Base-by-base conservation (phyloP, 1,140 invertebrate genomes). In the Hypothenemus hampei region DNA sequence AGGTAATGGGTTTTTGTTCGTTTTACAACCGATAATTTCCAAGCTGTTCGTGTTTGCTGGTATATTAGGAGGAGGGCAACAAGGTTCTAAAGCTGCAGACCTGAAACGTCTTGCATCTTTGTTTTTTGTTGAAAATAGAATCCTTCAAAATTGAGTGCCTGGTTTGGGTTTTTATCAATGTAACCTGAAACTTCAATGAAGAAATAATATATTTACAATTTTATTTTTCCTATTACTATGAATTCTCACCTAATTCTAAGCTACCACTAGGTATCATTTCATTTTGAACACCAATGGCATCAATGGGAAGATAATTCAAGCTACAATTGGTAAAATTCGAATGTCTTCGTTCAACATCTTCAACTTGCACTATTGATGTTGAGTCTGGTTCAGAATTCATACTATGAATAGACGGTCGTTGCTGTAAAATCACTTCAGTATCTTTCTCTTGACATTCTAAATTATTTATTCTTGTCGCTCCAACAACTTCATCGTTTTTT, bases 1-100 rank as follows among this genome's bases (percentile, higher is more conserved):
- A 18, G 81, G 81, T 56, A 82, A 73, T 11, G 79, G 77, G 66
- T 75, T 80, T 66, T 78, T 77, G 3, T 79, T 81, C 20, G 76
- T 78, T 29, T 81, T 69, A 2, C 80, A 80, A 20, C 78, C 79
- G 15, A 84, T 83, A 0, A 81, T 79, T 64, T 84, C 82, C 5
- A 79, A 78, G 65, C 82, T 84, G 58, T 83, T 83, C 2, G 82
- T 81, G 72, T 84, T 81, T 3, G 80, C 76, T 20, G 77, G 78
- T 53, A 83, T 68, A 36, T 79, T 78, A 0, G 81, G 78, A 13
- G 81, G 80, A 8, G 78, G 78, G 53, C 81, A 83, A 7, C 80
- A 79, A 16, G 81, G 80, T 69, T 84, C 82, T 58, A 84, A 67
- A 2, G 81, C 81, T 8, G 81, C 78, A 64, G 81, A 83, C 59